These are phyloP conservation scores for Campylorhamphus procurvoides DNA, from an alignment of 2,113 vertebrate species.

Conservation along the genomic window DNA sequence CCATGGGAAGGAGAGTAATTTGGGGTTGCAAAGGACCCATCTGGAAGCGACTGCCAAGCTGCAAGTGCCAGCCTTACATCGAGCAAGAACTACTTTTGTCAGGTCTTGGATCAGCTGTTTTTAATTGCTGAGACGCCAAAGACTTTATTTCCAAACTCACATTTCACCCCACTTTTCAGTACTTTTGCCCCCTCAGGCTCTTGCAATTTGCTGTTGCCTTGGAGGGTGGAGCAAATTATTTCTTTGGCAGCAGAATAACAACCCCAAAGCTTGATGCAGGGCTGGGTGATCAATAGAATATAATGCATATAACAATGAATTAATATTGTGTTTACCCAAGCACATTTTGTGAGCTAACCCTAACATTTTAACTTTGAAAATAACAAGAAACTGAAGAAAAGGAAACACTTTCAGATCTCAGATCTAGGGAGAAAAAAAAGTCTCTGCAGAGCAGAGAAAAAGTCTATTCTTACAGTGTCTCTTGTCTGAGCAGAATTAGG, in stretches of 20 bases:
- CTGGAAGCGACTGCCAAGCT: neutral
- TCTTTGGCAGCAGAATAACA: neutral
- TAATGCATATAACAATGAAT: neutral
- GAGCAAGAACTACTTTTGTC: neutral
- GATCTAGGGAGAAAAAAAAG: neutral
- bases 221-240: neutral
- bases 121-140: neutral
- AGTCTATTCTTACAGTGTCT: neutral
- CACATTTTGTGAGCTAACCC: neutral
- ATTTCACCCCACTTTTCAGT: neutral
- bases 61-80: neutral
- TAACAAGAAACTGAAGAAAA: neutral
- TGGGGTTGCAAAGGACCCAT: neutral
- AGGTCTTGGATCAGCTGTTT: neutral
- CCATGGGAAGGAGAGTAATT: neutral
- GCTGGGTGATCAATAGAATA: neutral
- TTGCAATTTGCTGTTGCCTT: neutral
- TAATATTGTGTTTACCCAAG: neutral
- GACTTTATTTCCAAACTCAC: neutral
- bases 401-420: neutral
- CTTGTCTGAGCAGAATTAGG: constrained; percentile 39
- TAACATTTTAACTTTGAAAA: neutral
- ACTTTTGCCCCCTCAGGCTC: neutral
- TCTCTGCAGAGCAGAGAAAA: neutral
- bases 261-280: neutral